These are phyloP conservation scores for Monomorium pharaonis DNA, from an alignment of 1,140 invertebrate genomes.

Conservation along the genomic window DNA sequence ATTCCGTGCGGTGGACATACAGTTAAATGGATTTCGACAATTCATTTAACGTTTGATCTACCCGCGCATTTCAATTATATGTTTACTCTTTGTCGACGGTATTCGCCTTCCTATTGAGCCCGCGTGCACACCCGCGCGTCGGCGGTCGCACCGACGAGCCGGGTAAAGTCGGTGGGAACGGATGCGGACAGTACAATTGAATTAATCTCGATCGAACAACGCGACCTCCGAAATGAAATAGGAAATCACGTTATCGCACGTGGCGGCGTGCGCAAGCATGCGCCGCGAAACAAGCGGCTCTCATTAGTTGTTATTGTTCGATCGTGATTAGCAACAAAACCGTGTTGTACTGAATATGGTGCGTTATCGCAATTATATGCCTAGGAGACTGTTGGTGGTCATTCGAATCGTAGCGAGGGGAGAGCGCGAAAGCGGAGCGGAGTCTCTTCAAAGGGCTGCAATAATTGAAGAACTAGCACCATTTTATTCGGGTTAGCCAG, in stretches of 20 bases:
- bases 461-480: neutral
- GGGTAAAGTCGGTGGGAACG: slow-evolving; percentile 66
- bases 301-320: slow-evolving; percentile 69
- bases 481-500: slow-evolving; percentile 5
- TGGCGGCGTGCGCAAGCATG: slow-evolving; percentile 49
- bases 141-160: neutral
- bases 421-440: neutral
- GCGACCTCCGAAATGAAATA: slow-evolving; percentile 65
- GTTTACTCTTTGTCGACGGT: slow-evolving; percentile 66
- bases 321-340: slow-evolving; percentile 51
- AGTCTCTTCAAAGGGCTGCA: neutral
- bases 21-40: slow-evolving; percentile 72
- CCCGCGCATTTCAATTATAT: slow-evolving; percentile 72
- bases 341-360: slow-evolving; percentile 26
- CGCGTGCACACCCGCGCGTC: neutral
- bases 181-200: slow-evolving; percentile 67
- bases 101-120: slow-evolving; percentile 49
- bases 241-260: slow-evolving; percentile 69
- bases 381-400: slow-evolving; percentile 14
- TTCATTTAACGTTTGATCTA: slow-evolving; percentile 75
- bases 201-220: slow-evolving; percentile 73
- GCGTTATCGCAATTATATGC: slow-evolving; percentile 44
- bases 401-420: neutral
- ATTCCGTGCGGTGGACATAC: slow-evolving; percentile 54
- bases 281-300: slow-evolving; percentile 55